Evolutionary conservation across 2,888 invertebrate species (phyloP).

Genomic region (Noctua janthe): DNA sequence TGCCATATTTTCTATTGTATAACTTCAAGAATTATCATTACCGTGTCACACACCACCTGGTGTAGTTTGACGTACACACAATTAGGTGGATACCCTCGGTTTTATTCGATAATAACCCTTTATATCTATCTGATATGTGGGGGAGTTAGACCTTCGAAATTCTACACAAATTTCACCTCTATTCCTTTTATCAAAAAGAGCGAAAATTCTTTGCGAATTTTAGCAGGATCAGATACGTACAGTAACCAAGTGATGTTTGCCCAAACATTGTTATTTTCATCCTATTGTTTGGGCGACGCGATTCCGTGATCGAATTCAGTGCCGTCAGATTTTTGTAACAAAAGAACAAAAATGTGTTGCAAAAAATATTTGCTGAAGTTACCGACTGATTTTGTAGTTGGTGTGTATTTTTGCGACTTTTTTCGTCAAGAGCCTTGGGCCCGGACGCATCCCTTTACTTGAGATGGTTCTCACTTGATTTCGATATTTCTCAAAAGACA

Average conservation of each 20-base stretch:
- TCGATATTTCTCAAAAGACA: conserved; percentile 42
- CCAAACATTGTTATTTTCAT: conserved; percentile 77
- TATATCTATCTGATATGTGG: conserved; percentile 72
- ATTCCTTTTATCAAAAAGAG: conserved; percentile 24
- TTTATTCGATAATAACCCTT: conserved; percentile 77
- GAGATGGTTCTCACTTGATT: conserved; percentile 26
- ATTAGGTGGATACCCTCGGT: conserved; percentile 64
- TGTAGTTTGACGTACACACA: conserved; percentile 62
- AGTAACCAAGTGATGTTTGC: conserved; percentile 71
- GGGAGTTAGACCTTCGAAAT: conserved; percentile 60
- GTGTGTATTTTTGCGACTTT: conserved; percentile 45
- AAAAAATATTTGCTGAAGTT: conserved; percentile 72
- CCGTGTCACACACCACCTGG: conserved; percentile 70
- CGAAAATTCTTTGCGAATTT: conserved; percentile 29
- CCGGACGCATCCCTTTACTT: conserved; percentile 43
- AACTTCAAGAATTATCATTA: conserved; percentile 67
- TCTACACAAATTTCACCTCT: conserved; percentile 49
- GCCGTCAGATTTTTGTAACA: conserved; percentile 82
- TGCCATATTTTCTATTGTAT: conserved; percentile 59
- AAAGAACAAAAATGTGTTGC: conserved; percentile 67
- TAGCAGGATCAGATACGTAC: conserved; percentile 57
- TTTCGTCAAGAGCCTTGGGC: conserved; percentile 57
- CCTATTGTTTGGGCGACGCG: conserved; percentile 74
- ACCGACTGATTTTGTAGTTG: conserved; percentile 59
- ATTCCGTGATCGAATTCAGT: conserved; percentile 80